These are phyloP conservation scores for Lymantria monacha DNA, from an alignment of 2,888 invertebrate species.

Conservation along the genomic window DNA sequence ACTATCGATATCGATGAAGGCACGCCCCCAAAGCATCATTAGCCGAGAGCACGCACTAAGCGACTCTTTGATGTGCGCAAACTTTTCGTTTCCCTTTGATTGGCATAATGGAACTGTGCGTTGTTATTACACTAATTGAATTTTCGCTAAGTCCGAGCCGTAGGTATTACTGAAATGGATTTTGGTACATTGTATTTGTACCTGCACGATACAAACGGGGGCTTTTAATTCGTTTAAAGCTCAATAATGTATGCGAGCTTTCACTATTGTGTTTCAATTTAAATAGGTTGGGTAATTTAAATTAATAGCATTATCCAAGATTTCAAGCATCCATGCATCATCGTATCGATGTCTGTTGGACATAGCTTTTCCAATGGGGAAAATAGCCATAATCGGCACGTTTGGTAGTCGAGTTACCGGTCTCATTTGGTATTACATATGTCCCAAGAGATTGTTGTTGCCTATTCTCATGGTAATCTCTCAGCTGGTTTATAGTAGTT, in stretches of 20 bases:
- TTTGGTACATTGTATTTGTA: constrained; percentile 37
- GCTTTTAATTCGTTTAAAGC: constrained; percentile 25
- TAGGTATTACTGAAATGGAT: constrained; percentile 24
- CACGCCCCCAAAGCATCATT: constrained; percentile 53
- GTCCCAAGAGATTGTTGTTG: no score
- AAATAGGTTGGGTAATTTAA: background rate
- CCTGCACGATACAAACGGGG: constrained; percentile 22
- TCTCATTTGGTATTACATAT: no score
- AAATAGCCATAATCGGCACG: no score
- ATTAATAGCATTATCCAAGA: background rate
- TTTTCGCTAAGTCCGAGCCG: constrained; percentile 60
- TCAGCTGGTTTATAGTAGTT: no score
- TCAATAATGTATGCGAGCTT: constrained; percentile 21
- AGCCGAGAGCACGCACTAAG: constrained; percentile 58
- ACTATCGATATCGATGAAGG: constrained; percentile 36
- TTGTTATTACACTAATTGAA: constrained; percentile 79
- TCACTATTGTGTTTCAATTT: constrained; percentile 5
- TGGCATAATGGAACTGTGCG: constrained; percentile 73
- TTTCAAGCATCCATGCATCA: background rate
- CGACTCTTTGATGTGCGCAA: constrained; percentile 75
- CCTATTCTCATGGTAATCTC: no score
- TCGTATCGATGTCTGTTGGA: no score
- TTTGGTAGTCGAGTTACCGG: no score
- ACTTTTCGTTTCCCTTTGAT: constrained; percentile 78
- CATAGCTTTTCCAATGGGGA: no score